Evolutionary conservation across 2,113 vertebrate genomes (phyloP).

Genomic region (Notechis scutatus): DNA sequence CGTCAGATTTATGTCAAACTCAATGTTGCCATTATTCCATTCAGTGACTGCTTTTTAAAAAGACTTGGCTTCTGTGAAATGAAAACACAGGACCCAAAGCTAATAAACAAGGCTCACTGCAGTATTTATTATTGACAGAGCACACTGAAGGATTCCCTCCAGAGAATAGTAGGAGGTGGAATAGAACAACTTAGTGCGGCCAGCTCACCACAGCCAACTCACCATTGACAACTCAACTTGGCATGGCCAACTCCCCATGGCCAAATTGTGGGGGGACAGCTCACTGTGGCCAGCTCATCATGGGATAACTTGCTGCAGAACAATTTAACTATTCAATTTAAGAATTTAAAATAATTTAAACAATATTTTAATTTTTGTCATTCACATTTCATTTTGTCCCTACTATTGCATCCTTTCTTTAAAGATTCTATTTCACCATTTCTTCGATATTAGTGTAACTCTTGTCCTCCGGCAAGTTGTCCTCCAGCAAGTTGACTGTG

Average conservation of each 20-base stretch:
- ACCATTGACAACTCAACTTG: background rate
- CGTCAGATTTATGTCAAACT: background rate
- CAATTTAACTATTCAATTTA: background rate
- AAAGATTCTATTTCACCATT: background rate
- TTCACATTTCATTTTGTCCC: background rate
- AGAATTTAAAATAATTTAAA: background rate
- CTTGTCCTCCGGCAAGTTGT: background rate
- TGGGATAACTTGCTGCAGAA: background rate
- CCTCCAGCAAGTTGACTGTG: background rate
- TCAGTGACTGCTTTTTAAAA: background rate
- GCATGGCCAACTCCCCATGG: background rate
- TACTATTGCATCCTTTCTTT: background rate
- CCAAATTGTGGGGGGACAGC: background rate
- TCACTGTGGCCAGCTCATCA: background rate
- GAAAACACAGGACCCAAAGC: background rate
- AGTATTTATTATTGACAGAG: background rate
- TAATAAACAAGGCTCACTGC: background rate
- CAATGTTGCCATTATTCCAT: slow-evolving; percentile 3
- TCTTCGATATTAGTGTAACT: background rate
- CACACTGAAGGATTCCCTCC: background rate
- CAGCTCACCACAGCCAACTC: background rate
- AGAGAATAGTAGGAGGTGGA: background rate
- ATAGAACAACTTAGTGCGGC: background rate
- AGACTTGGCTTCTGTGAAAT: background rate
- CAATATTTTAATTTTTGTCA: background rate